phyloP scores from a whole-genome alignment of 1,140 invertebrate genomes.

The Melipona quadrifasciata region DNA sequence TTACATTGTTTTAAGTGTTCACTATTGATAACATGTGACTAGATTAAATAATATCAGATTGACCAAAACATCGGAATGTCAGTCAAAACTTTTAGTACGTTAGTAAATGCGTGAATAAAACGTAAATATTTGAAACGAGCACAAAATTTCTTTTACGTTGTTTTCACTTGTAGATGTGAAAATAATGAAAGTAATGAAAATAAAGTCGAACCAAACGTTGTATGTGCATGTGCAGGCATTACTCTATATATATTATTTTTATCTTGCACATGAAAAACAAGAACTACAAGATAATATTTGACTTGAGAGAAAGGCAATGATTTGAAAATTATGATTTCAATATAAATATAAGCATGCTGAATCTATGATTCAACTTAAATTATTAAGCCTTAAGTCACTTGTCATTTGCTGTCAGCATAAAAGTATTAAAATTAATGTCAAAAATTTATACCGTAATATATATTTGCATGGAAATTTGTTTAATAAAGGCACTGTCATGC shows the following conservation, averaged over 20 bases:
- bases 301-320: not conserved
- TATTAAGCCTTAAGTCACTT: conserved; percentile 12
- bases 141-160: not conserved
- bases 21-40: conserved; percentile 69
- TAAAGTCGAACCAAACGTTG: not conserved
- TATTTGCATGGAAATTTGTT: conserved; percentile 53
- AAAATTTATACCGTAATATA: conserved; percentile 4
- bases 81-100: conserved; percentile 4
- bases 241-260: not conserved
- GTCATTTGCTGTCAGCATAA: conserved; percentile 18
- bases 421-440: conserved; percentile 9
- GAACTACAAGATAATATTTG: not conserved
- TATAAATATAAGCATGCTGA: not conserved
- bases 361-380: conserved; percentile 2
- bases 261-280: not conserved
- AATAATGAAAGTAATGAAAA: not conserved
- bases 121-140: not conserved
- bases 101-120: conserved; percentile 6
- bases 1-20: conserved; percentile 62
- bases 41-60: conserved; percentile 73
- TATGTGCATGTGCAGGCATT: not conserved
- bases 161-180: not conserved
- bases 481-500: conserved; percentile 63
- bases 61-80: conserved; percentile 41
- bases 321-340: not conserved